A percentile compares a stretch with the other conserved stretches of the same genome.
Conservation (phyloP, 30 jellyfish, hydroid and myxozoan genomes). For the Aurelia sp. region DNA sequence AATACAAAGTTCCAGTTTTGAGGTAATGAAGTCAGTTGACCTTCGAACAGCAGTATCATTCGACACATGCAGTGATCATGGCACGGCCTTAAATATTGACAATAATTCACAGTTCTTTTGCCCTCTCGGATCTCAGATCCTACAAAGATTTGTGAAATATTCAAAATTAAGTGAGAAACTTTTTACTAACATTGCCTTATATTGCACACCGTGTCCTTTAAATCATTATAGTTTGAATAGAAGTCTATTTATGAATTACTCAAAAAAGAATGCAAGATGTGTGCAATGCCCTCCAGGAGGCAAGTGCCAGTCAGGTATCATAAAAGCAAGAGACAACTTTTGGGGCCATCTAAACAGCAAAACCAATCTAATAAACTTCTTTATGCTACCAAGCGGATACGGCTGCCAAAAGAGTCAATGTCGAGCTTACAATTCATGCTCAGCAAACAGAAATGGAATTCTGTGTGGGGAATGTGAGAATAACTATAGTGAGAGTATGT, state of each 20-base stretch:
- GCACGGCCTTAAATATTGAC: too few relatives aligned
- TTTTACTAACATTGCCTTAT: slow-evolving; percentile 7
- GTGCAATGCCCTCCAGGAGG: slow-evolving; percentile 25
- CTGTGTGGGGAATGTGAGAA: slow-evolving; percentile 12
- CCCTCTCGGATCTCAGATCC: too few relatives aligned
- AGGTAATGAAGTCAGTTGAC: too few relatives aligned
- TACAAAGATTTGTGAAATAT: too few relatives aligned
- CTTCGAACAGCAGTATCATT: too few relatives aligned
- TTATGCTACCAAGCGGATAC: slow-evolving; percentile 18
- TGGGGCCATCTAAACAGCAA: background rate
- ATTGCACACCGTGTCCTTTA: slow-evolving; percentile 1
- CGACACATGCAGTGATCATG: too few relatives aligned
- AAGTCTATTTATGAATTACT: background rate
- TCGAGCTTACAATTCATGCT: background rate
- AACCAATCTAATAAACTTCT: background rate
- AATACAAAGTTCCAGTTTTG: too few relatives aligned
- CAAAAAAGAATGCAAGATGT: background rate
- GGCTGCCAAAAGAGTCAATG: slow-evolving; percentile 22
- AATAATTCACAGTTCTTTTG: too few relatives aligned
- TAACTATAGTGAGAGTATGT: slow-evolving; percentile 11
- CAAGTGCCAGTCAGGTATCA: slow-evolving; percentile 1
- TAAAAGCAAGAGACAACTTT: background rate
- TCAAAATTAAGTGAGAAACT: too few relatives aligned
- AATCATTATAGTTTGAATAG: background rate
- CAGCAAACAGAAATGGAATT: slow-evolving; percentile 20